Evolutionary conservation across 2,797 vertebrate species (phyloP).

Genomic region (Xiphophorus birchmanni): DNA sequence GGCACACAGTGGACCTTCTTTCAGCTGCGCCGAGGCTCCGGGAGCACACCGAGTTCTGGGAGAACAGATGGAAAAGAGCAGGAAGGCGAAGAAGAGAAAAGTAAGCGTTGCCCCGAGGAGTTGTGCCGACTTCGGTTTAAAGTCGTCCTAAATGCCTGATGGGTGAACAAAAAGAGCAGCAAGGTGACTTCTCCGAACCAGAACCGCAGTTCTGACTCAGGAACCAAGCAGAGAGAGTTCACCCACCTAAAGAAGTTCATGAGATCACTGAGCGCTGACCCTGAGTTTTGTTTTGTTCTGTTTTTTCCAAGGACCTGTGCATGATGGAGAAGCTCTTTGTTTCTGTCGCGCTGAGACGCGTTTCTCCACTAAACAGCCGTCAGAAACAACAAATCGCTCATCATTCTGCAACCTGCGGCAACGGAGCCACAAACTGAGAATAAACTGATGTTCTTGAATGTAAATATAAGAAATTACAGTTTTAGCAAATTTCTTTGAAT

Average conservation of each 20-base stretch:
- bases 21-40: slow-evolving; percentile 16
- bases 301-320: slow-evolving; percentile 29
- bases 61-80: slow-evolving; percentile 1
- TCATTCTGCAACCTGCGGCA: no score
- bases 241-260: slow-evolving; percentile 29
- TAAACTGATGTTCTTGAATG: no score
- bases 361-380: slow-evolving; percentile 8
- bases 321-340: slow-evolving; percentile 28
- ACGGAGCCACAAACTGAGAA: no score
- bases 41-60: slow-evolving; percentile 29
- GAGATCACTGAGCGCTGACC: slow-evolving; percentile 30
- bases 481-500: no score
- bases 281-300: not conserved
- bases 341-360: slow-evolving; percentile 2
- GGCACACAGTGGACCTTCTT: slow-evolving; percentile 3
- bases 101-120: slow-evolving; percentile 50
- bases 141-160: slow-evolving; percentile 72
- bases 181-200: slow-evolving; percentile 68
- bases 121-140: slow-evolving; percentile 57
- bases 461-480: no score
- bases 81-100: slow-evolving; percentile 32
- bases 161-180: slow-evolving; percentile 62
- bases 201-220: slow-evolving; percentile 52
- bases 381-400: not conserved
- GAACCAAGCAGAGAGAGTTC: not conserved